Evolutionary conservation across 2,113 vertebrate species (phyloP).

Genomic region (Perognathus longimembris): DNA sequence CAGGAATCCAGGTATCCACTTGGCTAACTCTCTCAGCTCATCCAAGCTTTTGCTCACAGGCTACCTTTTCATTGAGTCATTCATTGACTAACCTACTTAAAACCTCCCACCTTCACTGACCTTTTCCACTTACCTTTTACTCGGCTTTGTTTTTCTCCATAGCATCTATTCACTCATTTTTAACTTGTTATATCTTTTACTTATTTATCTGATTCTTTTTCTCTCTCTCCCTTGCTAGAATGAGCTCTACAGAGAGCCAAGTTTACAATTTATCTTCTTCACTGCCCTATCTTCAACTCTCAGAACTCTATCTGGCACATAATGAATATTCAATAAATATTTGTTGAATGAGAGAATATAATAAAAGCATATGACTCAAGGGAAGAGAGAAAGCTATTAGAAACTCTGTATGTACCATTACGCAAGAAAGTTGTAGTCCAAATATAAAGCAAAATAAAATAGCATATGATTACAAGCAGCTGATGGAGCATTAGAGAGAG

Average conservation of each 20-base stretch:
- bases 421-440: slow-evolving; percentile 12
- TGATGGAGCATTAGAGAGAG: slow-evolving; percentile 7
- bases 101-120: neutral
- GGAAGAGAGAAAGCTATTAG: slow-evolving; percentile 25
- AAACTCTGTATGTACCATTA: neutral
- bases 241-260: neutral
- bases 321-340: slow-evolving; percentile 51
- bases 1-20: neutral
- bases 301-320: neutral
- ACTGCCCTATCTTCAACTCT: slow-evolving; percentile 6
- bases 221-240: slow-evolving; percentile 14
- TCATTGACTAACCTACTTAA: slow-evolving; percentile 44
- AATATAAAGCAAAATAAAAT: slow-evolving; percentile 61
- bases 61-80: slow-evolving; percentile 46
- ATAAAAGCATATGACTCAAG: slow-evolving; percentile 45
- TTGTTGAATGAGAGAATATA: slow-evolving; percentile 34
- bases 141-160: slow-evolving; percentile 20
- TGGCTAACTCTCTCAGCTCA: slow-evolving; percentile 40
- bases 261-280: slow-evolving; percentile 10
- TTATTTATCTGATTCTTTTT: slow-evolving; percentile 29
- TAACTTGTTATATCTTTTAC: slow-evolving; percentile 39
- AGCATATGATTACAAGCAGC: slow-evolving; percentile 25
- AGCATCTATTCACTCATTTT: slow-evolving; percentile 1
- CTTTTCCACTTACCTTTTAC: neutral
- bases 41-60: slow-evolving; percentile 20